Percentiles rank a stretch among this genome's conserved stretches.
phyloP scores from a whole-genome alignment of 2,888 invertebrate genomes.

The Diachrysia chrysitis region DNA sequence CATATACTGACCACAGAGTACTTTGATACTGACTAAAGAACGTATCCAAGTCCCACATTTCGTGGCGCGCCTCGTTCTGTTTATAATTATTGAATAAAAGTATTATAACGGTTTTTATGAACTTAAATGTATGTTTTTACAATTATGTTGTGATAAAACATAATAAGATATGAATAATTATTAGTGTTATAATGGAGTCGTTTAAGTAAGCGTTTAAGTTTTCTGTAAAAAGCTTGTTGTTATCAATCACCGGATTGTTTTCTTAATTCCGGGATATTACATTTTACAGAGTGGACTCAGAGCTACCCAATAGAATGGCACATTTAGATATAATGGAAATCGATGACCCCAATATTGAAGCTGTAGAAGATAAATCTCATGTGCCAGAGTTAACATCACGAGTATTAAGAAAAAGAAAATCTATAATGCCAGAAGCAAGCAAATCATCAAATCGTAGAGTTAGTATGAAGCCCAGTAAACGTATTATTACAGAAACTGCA shows the following conservation, averaged over 20 bases:
- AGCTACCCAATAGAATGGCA: conserved; percentile 85
- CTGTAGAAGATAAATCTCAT: conserved; percentile 58
- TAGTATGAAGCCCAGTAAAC: conserved; percentile 84
- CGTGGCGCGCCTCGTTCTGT: background rate
- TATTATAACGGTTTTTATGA: background rate
- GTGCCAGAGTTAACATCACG: conserved; percentile 69
- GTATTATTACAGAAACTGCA: conserved; percentile 76
- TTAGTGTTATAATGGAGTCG: conserved; percentile 64
- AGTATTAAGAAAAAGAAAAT: conserved; percentile 81
- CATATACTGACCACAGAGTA: no score
- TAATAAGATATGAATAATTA: background rate
- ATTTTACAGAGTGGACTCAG: conserved; percentile 76
- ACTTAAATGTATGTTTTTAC: background rate
- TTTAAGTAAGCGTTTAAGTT: conserved; percentile 64
- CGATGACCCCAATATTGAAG: conserved; percentile 63
- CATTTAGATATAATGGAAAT: conserved; percentile 84
- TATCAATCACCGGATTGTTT: conserved; percentile 8
- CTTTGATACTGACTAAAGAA: background rate
- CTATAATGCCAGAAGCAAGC: conserved; percentile 72
- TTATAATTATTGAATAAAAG: background rate
- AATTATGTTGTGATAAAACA: background rate
- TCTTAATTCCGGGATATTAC: conserved; percentile 5
- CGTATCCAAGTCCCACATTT: conserved; percentile 1
- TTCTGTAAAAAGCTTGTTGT: background rate
- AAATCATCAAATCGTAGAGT: conserved; percentile 84